Evolutionary conservation across 2,113 vertebrate species (phyloP), one percentile per base, ranked within the genome.

Genomic region (Toxostoma redivivum): DNA sequence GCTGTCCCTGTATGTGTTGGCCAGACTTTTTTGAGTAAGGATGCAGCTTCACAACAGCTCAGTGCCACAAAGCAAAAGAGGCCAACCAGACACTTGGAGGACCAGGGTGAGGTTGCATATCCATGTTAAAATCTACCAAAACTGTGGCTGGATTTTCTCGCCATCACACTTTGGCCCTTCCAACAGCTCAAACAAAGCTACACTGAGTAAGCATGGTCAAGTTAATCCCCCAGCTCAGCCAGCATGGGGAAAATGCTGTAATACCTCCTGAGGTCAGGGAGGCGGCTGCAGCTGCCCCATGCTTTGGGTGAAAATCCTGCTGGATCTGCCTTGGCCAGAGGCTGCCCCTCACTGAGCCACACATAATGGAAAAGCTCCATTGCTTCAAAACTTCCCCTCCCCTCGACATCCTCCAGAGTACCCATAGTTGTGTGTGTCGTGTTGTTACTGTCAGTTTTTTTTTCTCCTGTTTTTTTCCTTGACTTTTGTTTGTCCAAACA

Each of bases 401-500:
- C 86, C 58, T 92, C 1, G 0, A 90, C 80, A 48, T 94, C 65
- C 70, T 94, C 79, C 76, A 53, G 80, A 90, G 67, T 88, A 62
- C 94, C 93, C 94, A 84, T 57, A 62, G 87, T 73, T 67, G 47
- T 95, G 89, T 96, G 92, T 96, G 77, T 94, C 0, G 4, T 96
- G 91, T 93, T 92, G 81, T 96, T 95, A 86, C 92, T 94, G 96
- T 97, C 3, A 0, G 23, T 95, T 83, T 48, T 84, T 76, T 85
- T 86, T 65, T 65, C 84, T 56, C 20, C 72, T 91, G 37, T 62
- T 95, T 84, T 88, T 93, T 77, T 31, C 70, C 88, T 94, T 88
- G 81, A 95, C 84, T 95, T 96, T 95, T 94, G 90, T 95, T 97
- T 90, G 88, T 96, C 86, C 92, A 94, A 80, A 95, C 88, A 95